Conservation (phyloP, 2,797 vertebrate genomes). For the Enteromius mattozi region DNA sequence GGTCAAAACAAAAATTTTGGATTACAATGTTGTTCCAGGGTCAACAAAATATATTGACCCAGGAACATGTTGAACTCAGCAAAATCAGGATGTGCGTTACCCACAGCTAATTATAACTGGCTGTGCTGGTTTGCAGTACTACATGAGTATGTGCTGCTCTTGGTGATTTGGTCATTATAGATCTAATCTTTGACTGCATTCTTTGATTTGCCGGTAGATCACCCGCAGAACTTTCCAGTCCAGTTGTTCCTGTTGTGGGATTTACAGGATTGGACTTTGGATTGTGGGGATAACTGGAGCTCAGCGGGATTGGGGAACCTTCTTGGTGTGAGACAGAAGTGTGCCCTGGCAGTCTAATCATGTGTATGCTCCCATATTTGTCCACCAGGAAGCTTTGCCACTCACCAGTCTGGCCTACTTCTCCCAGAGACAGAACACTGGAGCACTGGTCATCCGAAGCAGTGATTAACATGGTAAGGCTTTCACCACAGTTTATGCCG, state of each 20-base stretch:
- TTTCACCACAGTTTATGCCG: constrained; percentile 75
- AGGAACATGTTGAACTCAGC: too few species aligned
- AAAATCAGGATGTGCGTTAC: background rate
- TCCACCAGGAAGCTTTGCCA: background rate
- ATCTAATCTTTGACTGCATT: background rate
- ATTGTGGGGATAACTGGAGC: background rate
- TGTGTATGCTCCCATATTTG: background rate
- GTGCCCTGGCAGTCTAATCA: background rate
- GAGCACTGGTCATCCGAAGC: constrained; percentile 75
- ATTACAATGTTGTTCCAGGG: too few species aligned
- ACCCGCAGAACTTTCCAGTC: background rate
- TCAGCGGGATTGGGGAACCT: background rate
- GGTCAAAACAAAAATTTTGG: too few species aligned
- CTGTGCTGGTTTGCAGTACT: background rate
- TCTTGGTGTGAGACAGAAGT: too few species aligned
- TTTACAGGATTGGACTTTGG: background rate
- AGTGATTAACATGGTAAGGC: constrained; percentile 73
- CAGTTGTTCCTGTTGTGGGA: background rate
- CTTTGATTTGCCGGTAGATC: background rate
- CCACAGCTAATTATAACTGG: background rate
- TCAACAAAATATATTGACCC: too few species aligned
- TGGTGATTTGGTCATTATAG: background rate
- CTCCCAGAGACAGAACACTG: constrained; percentile 68
- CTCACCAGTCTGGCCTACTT: constrained; percentile 76
- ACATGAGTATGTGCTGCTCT: background rate